Evolutionary conservation across 23 tunicate genomes (phyloP), one percentile per base, ranked within the genome.

Genomic region (Clavelina lepadiformis): DNA sequence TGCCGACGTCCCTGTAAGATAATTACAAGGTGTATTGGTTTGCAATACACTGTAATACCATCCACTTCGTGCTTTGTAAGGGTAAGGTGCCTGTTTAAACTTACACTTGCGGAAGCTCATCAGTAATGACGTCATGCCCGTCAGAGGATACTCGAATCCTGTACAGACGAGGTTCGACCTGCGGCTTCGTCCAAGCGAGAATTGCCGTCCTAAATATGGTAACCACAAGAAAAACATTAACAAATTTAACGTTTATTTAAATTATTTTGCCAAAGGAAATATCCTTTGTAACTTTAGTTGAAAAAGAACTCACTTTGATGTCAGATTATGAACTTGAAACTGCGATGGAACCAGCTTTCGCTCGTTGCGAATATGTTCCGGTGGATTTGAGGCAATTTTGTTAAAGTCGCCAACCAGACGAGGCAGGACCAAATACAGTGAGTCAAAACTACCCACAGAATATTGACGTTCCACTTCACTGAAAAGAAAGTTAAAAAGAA

Each of bases 381-480:
- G 44, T 2, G 67, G 67, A 61, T 66, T 55, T 35, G 33, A 21
- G 13, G 30, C 63, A 31, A 76, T 63, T 19, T 36, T 52, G 4
- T 65, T 45, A 20, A 76, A 44, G 52, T 76, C 71, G 5, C 34
- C 63, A 1, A 65, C 65, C 55, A 76, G 33, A 27, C 25, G 64
- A 5, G 82, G 82, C 33, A 76, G 35, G 36, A 54, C 53, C 46
- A 64, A 72, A 49, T 76, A 76, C 22, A 76, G 52, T 5, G 69
- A 35, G 25, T 35, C 72, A 24, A 65, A 46, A 35, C 62, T 51
- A 19, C 65, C 82, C 15, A 76, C 21, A 1, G 45, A 22, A 47
- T 76, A 65, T 11, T 35, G 72, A 33, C 82, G 58, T 49, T 76
- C 64, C 8, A 41, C 60, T 1, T 58, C 63, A 2, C 72, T 76